Evolutionary conservation across 2,113 vertebrate genomes (phyloP), one percentile per base, ranked within the genome.

Genomic region (Gnathonemus echidnorhynchus): DNA sequence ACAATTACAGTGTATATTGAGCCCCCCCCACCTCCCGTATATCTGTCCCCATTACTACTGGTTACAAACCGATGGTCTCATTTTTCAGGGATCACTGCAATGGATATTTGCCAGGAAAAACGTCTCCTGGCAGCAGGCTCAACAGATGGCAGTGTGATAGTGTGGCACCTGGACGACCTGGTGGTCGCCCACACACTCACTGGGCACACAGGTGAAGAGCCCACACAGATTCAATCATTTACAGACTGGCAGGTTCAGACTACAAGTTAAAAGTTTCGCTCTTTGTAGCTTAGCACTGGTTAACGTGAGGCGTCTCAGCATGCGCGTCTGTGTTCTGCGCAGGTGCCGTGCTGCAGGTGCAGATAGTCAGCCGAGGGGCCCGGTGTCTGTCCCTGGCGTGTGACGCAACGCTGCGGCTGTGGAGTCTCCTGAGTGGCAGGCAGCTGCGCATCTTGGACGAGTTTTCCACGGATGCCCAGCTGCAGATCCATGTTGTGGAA

Each of bases 121-220:
- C 70, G 5, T 48, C 90, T 97, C 89, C 93, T 97, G 90, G 92
- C 95, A 15, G 95, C 94, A 0, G 97, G 97, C 19, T 96, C 96
- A 58, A 93, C 94, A 46, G 94, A 96, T 0, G 96, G 97, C 0
- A 88, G 89, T 6, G 27, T 95, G 83, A 92, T 92, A 1, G 95
- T 94, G 62, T 97, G 97, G 96, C 95, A 95, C 27, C 92, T 93
- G 49, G 91, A 92, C 1, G 94, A 93, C 52, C 90, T 92, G 8
- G 94, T 96, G 56, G 94, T 95, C 49, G 86, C 95, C 9, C 95
- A 96, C 0, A 2, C 93, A 1, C 92, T 97, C 46, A 91, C 87
- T 4, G 97, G 95, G 53, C 97, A 97, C 93, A 94, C 94, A 6
- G 95, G 96, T 97, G 89, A 94, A 92, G 21, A 31, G 1, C 39